A percentile compares a stretch with the other conserved stretches of the same genome.
Conservation (phyloP, 2,113 vertebrate genomes). For the Trematomus loennbergii region DNA sequence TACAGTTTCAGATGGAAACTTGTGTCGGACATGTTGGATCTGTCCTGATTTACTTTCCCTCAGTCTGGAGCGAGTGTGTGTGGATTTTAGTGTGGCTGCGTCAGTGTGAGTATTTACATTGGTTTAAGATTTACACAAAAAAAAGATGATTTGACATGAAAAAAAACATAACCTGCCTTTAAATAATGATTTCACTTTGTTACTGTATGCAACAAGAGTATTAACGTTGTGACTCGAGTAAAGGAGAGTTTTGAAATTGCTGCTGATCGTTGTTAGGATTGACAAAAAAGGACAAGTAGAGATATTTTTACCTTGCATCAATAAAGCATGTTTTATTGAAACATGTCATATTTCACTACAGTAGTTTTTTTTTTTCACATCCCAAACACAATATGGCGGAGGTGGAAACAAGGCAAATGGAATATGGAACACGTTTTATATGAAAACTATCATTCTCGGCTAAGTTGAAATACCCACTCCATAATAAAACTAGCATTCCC, state of each 20-base stretch:
- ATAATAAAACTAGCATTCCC: constrained; percentile 24
- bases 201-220: constrained; percentile 67
- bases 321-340: constrained; percentile 81
- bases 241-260: constrained; percentile 40
- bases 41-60: background rate
- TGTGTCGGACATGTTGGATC: background rate
- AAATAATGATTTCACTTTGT: constrained; percentile 68
- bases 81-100: constrained; percentile 35
- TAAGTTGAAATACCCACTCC: constrained; percentile 41
- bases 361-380: constrained; percentile 39
- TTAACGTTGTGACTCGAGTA: constrained; percentile 36
- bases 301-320: constrained; percentile 52
- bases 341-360: constrained; percentile 59
- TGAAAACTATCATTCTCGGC: constrained; percentile 55
- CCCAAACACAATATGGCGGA: constrained; percentile 39
- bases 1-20: constrained; percentile 17
- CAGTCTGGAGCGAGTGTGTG: constrained; percentile 4
- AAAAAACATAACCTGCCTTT: constrained; percentile 48
- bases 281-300: constrained; percentile 11
- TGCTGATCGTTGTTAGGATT: constrained; percentile 38
- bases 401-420: constrained; percentile 59
- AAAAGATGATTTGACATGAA: constrained; percentile 49
- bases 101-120: constrained; percentile 23
- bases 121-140: constrained; percentile 28
- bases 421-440: constrained; percentile 65